phyloP scores from a whole-genome alignment of 2,888 invertebrate genomes.

The Mimas tiliae region DNA sequence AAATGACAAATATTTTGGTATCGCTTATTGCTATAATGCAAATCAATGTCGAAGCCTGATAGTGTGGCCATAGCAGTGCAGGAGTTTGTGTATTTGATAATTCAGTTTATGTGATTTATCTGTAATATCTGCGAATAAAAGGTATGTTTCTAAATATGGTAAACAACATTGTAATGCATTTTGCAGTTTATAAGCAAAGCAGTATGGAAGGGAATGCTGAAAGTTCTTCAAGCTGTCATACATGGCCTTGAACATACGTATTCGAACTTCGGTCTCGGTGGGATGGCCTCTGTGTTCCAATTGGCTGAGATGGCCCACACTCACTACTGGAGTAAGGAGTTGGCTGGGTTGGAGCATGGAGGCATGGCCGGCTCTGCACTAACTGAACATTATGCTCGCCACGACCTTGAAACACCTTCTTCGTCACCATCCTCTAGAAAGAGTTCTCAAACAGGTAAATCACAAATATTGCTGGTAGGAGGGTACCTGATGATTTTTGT shows the following conservation, averaged over 20 bases:
- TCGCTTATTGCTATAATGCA: no score
- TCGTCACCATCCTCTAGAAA: slow-evolving; percentile 86
- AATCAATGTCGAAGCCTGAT: no score
- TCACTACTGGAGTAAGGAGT: slow-evolving; percentile 97
- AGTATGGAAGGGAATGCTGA: slow-evolving; percentile 98
- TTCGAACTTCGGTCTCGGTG: slow-evolving; percentile 96
- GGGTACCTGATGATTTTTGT: no score
- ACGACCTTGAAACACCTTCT: slow-evolving; percentile 66
- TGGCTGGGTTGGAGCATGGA: slow-evolving; percentile 85
- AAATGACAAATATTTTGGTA: no score
- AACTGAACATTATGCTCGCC: slow-evolving; percentile 61
- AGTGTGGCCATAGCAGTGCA: no score
- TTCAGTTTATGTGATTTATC: no score
- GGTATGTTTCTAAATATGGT: no score
- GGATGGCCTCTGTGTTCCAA: slow-evolving; percentile 98
- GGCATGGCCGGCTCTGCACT: slow-evolving; percentile 75
- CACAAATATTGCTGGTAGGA: no score
- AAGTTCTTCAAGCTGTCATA: slow-evolving; percentile 94
- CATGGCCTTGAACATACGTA: slow-evolving; percentile 96
- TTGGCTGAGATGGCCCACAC: slow-evolving; percentile 99
- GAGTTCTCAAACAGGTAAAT: slow-evolving; percentile 86
- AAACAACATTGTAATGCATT: not conserved
- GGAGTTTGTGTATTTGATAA: no score
- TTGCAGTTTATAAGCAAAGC: slow-evolving; percentile 92
- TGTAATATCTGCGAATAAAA: no score